Evolutionary conservation across 2,797 vertebrate genomes (phyloP).

Genomic region (Loris lydekkerianus): DNA sequence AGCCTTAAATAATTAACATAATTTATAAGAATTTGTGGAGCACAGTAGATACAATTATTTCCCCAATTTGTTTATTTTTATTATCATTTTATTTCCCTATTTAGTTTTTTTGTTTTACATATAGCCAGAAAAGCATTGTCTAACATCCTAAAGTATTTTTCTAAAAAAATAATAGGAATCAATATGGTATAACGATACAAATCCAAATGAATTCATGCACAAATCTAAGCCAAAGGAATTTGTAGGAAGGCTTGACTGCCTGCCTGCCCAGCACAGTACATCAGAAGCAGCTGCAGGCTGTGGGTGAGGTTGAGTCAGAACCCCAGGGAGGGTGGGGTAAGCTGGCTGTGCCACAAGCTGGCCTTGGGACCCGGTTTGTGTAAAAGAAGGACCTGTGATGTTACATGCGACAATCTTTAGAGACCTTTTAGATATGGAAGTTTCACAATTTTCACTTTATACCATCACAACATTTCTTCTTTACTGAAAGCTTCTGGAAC

Average conservation of each 20-base stretch:
- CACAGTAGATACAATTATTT: not conserved
- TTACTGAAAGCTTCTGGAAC: not conserved
- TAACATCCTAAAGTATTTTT: not conserved
- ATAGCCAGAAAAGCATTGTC: not conserved
- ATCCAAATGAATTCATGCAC: not conserved
- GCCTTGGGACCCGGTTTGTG: accelerated
- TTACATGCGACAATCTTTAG: accelerated
- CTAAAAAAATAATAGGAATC: not conserved
- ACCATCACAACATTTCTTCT: not conserved
- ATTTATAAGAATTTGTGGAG: constrained; percentile 57
- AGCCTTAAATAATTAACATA: constrained; percentile 75
- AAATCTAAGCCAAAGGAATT: not conserved
- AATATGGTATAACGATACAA: not conserved
- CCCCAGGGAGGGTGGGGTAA: not conserved
- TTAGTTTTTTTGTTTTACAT: not conserved
- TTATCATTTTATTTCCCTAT: not conserved
- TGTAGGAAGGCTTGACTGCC: accelerated
- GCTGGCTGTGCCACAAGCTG: accelerated
- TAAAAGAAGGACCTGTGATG: not conserved
- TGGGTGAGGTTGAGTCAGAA: not conserved
- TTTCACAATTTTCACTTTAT: not conserved
- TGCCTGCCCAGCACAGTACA: accelerated
- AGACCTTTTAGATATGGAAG: not conserved
- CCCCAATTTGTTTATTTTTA: not conserved
- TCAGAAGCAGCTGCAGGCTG: too few species aligned